These are phyloP conservation scores for Daphoenositta chrysoptera DNA, from an alignment of 2,113 vertebrate species.

Conservation along the genomic window DNA sequence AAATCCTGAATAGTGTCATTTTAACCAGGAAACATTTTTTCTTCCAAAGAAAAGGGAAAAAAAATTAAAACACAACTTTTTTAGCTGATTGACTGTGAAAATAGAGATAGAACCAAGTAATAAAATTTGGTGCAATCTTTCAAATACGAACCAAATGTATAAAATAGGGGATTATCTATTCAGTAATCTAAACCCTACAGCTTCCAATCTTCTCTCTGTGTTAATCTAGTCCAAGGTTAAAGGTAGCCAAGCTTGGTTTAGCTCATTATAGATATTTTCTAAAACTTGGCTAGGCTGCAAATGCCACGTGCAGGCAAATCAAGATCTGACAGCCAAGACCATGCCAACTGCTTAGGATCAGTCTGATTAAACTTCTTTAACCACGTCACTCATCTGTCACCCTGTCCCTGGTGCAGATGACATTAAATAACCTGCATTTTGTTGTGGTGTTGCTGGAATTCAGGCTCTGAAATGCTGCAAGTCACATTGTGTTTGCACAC, in stretches of 20 bases:
- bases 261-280: neutral
- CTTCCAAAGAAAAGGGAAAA: neutral
- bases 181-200: neutral
- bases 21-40: neutral
- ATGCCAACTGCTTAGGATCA: neutral
- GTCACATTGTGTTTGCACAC: neutral
- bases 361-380: neutral
- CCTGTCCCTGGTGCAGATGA: neutral
- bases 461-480: neutral
- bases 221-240: neutral
- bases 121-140: neutral
- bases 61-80: neutral
- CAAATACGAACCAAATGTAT: neutral
- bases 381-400: neutral
- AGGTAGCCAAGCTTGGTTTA: neutral
- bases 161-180: neutral
- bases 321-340: neutral
- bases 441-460: neutral
- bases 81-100: neutral
- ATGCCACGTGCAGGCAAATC: neutral
- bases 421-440: neutral
- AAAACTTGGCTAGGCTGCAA: neutral
- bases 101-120: neutral
- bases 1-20: neutral
- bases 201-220: neutral